A percentile compares a stretch with the other conserved stretches of the same genome.
Evolutionary conservation across 2,797 vertebrate species (phyloP).

Genomic region (Taenioides sp.): DNA sequence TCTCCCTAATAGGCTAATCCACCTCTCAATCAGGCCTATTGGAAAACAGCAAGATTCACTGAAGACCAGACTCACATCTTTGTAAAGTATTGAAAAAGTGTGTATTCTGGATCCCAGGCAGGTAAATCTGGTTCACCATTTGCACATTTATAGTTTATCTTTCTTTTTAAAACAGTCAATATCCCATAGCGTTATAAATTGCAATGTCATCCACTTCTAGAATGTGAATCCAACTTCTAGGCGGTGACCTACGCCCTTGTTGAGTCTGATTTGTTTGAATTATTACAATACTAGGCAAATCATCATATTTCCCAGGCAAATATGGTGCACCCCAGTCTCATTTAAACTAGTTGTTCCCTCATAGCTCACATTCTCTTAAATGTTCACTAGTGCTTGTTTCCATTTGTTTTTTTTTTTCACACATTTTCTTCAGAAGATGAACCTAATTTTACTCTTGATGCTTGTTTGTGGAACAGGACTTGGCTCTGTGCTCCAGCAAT

Average conservation of each 20-base stretch:
- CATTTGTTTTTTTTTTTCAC: neutral
- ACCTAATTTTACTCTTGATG: neutral
- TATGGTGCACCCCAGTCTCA: neutral
- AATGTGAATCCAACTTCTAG: neutral
- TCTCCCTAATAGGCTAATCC: too few relatives aligned
- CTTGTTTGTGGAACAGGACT: neutral
- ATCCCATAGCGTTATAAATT: too few relatives aligned
- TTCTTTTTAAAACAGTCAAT: too few relatives aligned
- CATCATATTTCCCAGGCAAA: neutral
- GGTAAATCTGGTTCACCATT: too few relatives aligned
- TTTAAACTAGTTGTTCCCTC: neutral
- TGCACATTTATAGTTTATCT: too few relatives aligned
- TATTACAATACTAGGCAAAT: neutral
- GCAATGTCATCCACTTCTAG: neutral
- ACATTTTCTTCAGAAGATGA: neutral
- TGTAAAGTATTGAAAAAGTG: too few relatives aligned
- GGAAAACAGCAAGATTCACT: too few relatives aligned
- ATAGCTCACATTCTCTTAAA: neutral
- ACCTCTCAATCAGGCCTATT: too few relatives aligned
- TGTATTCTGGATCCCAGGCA: too few relatives aligned
- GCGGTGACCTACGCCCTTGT: too few relatives aligned
- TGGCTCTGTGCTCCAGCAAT: neutral
- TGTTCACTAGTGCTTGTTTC: neutral
- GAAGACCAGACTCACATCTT: too few relatives aligned
- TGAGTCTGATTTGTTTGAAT: neutral